A percentile compares a stretch with the other conserved stretches of the same genome.
phyloP scores from a whole-genome alignment of 2,797 vertebrate genomes.

The Cygnus olor region DNA sequence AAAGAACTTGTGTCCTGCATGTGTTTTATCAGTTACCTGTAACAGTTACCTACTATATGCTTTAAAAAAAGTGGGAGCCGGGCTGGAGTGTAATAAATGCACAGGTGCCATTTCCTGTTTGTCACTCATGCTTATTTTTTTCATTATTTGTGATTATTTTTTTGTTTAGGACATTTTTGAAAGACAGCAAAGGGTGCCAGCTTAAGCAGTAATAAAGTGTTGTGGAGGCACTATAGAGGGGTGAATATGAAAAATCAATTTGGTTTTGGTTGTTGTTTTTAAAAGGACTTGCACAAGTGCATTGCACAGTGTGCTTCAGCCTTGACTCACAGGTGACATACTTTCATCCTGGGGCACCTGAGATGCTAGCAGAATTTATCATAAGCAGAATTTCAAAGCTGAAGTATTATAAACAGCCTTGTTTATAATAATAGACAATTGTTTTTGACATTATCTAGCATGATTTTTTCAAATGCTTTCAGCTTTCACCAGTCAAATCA shows the following conservation, averaged over 20 bases:
- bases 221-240: background rate
- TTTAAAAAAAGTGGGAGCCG: background rate
- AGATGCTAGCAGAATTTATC: background rate
- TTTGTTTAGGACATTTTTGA: background rate
- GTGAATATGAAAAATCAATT: no score
- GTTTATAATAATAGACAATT: background rate
- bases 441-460: background rate
- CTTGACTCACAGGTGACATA: background rate
- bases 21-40: background rate
- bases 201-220: background rate
- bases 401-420: background rate
- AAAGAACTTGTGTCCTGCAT: background rate
- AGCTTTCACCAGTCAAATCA: background rate
- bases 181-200: background rate
- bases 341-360: background rate
- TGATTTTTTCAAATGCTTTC: slow-evolving; percentile 31
- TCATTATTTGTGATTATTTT: no score
- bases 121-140: background rate
- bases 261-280: no score
- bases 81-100: background rate
- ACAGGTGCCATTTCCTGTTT: background rate
- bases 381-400: background rate
- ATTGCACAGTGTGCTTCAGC: background rate
- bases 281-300: background rate
- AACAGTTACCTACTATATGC: background rate